Base-by-base conservation (phyloP, 2,797 vertebrate species). In the Lutra lutra region DNA sequence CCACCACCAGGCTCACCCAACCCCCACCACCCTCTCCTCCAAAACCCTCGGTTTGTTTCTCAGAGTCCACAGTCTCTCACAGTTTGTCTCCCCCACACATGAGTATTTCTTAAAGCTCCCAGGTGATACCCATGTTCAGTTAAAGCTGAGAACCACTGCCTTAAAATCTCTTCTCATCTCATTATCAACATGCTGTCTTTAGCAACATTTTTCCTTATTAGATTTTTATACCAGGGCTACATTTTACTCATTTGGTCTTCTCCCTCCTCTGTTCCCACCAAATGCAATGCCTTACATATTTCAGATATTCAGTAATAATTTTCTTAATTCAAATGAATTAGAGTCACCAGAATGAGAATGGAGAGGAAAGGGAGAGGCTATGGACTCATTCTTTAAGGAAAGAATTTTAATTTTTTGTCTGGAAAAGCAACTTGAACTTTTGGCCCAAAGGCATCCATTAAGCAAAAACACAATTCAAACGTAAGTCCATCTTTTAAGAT, bases 391-490 rank as follows among this genome's bases (percentile, higher is more conserved):
- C 17, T 78, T 78, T n/a, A 43, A 43, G 35, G 48, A 54, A 51
- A 80, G 92, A 10, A 70, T 48, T 20, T 43, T 11, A 7, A 38
- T 83, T 72, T 80, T 51, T 64, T 18, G 2, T 32, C 13, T 72
- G 62, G 27, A 64, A 91, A 87, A 82, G 21, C 10, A 56, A 43
- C 43, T 70, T 92, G 46, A 92, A 72, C 35, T 90, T 92, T 91
- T 84, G 51, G 2, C 18, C 14, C 38, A 73, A 70, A 70, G 10
- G 46, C 3, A 87, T 78, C 38, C 60, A 96, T 86, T 95, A 89
- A 58, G 46, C 27, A 78, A 89, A 89, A 96, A 7, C 20, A 84
- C 27, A 94, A 92, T 85, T 84, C 58, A 87, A 72, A 78, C 25
- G 10, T 79, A 54, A 78, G 46, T 60, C 3, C 11, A 17, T 32